Conservation (phyloP, 2,888 invertebrate species). For the Myathropa florea region DNA sequence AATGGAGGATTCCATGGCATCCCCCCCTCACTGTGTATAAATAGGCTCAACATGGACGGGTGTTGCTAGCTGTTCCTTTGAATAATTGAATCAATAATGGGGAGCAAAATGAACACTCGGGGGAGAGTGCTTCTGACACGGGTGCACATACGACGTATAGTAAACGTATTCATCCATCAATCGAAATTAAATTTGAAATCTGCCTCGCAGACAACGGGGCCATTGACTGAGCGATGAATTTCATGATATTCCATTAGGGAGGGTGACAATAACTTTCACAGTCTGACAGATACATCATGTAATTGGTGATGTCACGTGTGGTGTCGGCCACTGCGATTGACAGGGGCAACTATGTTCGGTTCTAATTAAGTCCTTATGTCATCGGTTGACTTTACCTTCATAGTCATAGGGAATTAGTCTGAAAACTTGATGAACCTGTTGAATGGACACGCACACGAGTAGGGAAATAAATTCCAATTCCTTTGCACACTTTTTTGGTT, state of each 20-base stretch:
- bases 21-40: slow-evolving; percentile 6
- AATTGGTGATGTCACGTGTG: slow-evolving; percentile 15
- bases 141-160: slow-evolving; percentile 20
- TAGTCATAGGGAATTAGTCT: background rate
- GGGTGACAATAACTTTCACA: background rate
- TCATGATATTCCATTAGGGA: slow-evolving; percentile 28
- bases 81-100: slow-evolving; percentile 64
- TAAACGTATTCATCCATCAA: slow-evolving; percentile 51
- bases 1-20: background rate
- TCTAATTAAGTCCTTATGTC: slow-evolving; percentile 11
- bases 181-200: slow-evolving; percentile 50
- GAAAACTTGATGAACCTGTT: background rate
- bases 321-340: background rate
- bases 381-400: background rate
- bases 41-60: slow-evolving; percentile 7
- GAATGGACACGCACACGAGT: background rate
- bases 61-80: slow-evolving; percentile 33
- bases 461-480: no score
- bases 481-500: background rate
- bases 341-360: background rate
- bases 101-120: slow-evolving; percentile 40
- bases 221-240: slow-evolving; percentile 25
- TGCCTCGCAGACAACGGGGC: background rate
- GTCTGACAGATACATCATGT: slow-evolving; percentile 1
- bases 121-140: slow-evolving; percentile 50